Evolutionary conservation across 2,888 invertebrate genomes (phyloP).

Genomic region (Dynastes grantii): DNA sequence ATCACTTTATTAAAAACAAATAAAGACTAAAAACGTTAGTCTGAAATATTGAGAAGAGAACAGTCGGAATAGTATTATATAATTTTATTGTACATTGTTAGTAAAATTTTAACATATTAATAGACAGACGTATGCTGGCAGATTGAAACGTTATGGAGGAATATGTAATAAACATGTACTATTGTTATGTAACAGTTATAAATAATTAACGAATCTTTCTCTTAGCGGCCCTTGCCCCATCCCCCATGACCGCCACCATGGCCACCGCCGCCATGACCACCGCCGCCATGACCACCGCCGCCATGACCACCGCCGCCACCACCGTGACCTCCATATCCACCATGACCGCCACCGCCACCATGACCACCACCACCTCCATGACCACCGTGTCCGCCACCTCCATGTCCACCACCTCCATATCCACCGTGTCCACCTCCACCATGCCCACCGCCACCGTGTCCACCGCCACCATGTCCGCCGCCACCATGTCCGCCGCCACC

Average conservation of each 20-base stretch:
- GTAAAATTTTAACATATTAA: too few species aligned
- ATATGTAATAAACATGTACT: not conserved
- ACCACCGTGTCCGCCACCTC: conserved; percentile 12
- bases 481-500: conserved; percentile 19
- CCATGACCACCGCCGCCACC: conserved; percentile 12
- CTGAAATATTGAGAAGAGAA: not conserved
- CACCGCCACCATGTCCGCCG: conserved; percentile 15
- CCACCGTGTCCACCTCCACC: conserved; percentile 13
- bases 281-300: not conserved
- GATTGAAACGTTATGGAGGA: not conserved
- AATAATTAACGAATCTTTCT: not conserved
- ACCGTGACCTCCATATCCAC: conserved; percentile 13
- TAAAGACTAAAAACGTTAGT: too few species aligned
- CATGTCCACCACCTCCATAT: conserved; percentile 5
- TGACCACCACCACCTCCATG: conserved; percentile 8
- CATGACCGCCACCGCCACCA: conserved; percentile 16
- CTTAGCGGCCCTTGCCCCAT: conserved; percentile 24
- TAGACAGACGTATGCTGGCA: not conserved
- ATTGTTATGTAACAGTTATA: not conserved
- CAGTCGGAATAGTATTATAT: not conserved
- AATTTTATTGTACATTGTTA: conserved; percentile 1
- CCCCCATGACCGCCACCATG: conserved; percentile 12
- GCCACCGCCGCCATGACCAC: conserved; percentile 8
- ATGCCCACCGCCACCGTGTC: not conserved
- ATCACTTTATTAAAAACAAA: too few species aligned